A percentile compares a stretch with the other conserved stretches of the same genome.
These are phyloP conservation scores for Cirrhinus mrigala DNA, from an alignment of 2,797 vertebrate species.

Conservation along the genomic window DNA sequence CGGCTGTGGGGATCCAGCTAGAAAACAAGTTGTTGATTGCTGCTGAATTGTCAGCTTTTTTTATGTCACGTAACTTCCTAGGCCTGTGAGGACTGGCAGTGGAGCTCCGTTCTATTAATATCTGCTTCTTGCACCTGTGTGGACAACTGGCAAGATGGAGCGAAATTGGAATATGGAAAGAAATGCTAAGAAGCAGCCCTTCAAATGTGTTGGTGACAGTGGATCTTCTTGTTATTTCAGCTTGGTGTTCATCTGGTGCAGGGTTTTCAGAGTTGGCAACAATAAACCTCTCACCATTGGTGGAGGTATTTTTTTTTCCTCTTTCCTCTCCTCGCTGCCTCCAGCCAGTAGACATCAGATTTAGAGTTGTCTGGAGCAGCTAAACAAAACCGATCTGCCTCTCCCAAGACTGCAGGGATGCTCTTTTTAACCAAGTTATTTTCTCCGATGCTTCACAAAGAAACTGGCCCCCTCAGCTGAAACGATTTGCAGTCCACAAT, in stretches of 20 bases:
- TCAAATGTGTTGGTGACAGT: conserved; percentile 64
- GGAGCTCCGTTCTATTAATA: conserved; percentile 63
- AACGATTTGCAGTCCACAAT: conserved; percentile 86
- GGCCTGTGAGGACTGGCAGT: conserved; percentile 65
- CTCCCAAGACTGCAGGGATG: conserved; percentile 77
- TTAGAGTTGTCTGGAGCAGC: conserved; percentile 68
- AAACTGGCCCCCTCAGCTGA: conserved; percentile 80
- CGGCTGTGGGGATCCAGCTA: conserved; percentile 69
- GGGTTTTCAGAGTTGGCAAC: conserved; percentile 60
- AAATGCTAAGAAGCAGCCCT: conserved; percentile 59
- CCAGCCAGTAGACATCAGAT: conserved; percentile 75
- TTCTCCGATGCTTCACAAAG: conserved; percentile 79
- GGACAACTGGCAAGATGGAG: conserved; percentile 57
- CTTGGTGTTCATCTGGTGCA: conserved; percentile 60
- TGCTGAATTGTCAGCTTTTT: conserved; percentile 68
- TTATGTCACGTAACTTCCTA: conserved; percentile 67
- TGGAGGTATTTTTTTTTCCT: conserved; percentile 54
- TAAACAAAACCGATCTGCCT: conserved; percentile 80
- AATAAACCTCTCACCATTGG: conserved; percentile 59
- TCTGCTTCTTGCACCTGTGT: conserved; percentile 59
- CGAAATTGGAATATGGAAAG: conserved; percentile 55
- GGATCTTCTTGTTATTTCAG: conserved; percentile 64
- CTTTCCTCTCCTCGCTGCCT: conserved; percentile 66
- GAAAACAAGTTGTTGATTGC: conserved; percentile 77
- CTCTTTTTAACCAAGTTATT: conserved; percentile 81